These are phyloP conservation scores for Pseudomyrmex pallidus DNA, from an alignment of 1,140 invertebrate species.

Conservation along the genomic window DNA sequence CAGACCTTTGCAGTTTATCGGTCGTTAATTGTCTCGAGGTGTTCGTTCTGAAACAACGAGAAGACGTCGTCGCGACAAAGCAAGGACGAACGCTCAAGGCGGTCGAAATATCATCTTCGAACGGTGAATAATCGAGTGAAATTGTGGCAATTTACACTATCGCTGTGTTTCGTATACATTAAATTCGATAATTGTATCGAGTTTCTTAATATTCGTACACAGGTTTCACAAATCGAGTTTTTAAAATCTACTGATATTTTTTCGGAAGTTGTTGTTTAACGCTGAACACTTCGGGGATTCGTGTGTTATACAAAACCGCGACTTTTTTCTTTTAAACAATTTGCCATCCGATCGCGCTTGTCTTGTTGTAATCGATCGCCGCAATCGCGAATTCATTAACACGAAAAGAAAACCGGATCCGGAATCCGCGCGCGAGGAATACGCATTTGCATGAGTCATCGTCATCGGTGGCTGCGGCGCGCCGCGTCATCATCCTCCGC, in stretches of 20 bases:
- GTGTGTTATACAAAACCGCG: neutral
- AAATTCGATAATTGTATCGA: neutral
- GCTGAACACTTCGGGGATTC: neutral
- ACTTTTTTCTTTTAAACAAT: constrained; percentile 53
- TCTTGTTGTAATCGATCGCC: constrained; percentile 38
- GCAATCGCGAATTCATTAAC: constrained; percentile 63
- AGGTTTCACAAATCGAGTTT: neutral
- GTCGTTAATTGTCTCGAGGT: constrained; percentile 19
- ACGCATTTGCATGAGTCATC: constrained; percentile 75
- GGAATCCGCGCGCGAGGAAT: constrained; percentile 56
- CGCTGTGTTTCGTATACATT: neutral
- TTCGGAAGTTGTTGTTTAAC: neutral
- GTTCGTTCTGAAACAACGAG: constrained; percentile 24
- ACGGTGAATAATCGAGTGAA: constrained; percentile 1
- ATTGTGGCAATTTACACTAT: neutral
- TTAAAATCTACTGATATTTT: neutral
- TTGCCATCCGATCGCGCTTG: constrained; percentile 63
- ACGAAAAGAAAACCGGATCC: constrained; percentile 77
- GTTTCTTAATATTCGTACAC: neutral
- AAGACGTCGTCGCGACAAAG: neutral
- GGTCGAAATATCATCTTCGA: neutral
- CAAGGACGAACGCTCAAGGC: constrained; percentile 3
- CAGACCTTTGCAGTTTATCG: neutral
- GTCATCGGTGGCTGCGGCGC: constrained; percentile 8
- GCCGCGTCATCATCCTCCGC: constrained; percentile 49